A percentile compares a stretch with the other conserved stretches of the same genome.
Evolutionary conservation across 2,888 invertebrate species (phyloP).

Genomic region (Drosophila nr. medialis): DNA sequence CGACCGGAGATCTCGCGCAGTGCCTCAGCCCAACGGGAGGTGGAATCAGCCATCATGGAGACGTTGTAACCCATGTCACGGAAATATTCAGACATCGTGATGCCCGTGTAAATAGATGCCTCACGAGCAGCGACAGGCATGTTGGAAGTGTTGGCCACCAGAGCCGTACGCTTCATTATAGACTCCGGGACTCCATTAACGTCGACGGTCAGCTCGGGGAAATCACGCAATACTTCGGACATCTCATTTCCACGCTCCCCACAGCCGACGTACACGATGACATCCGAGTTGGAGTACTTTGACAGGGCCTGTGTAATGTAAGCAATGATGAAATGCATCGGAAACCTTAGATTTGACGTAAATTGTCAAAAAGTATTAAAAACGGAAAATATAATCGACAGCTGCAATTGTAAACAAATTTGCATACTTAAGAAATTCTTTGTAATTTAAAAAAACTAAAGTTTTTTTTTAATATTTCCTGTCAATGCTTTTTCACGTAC

Average conservation of each 20-base stretch:
- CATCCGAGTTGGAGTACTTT: constrained; percentile 99
- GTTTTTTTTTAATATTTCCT: neutral
- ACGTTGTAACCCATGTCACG: constrained; percentile 99
- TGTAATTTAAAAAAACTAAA: neutral
- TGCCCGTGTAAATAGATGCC: constrained; percentile 99
- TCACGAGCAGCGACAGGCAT: constrained; percentile 99
- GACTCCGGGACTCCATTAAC: constrained; percentile 98
- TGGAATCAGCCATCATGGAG: constrained; percentile 99
- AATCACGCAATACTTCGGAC: constrained; percentile 99
- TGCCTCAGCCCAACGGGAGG: constrained; percentile 99
- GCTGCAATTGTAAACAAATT: neutral
- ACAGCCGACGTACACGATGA: constrained; percentile 99
- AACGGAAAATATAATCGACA: neutral
- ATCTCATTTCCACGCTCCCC: constrained; percentile 99
- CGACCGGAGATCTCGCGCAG: constrained; percentile 99
- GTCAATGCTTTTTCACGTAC: constrained; percentile 35
- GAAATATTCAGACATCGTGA: constrained; percentile 99
- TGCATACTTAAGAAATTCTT: neutral
- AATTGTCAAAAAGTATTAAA: neutral
- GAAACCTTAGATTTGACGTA: neutral
- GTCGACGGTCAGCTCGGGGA: constrained; percentile 98
- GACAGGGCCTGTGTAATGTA: constrained; percentile 90
- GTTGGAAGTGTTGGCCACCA: constrained; percentile 99
- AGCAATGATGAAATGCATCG: neutral
- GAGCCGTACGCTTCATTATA: constrained; percentile 99